Evolutionary conservation across 2,888 invertebrate species (phyloP), one percentile per base, ranked within the genome.

Genomic region (Tinea semifulvella): DNA sequence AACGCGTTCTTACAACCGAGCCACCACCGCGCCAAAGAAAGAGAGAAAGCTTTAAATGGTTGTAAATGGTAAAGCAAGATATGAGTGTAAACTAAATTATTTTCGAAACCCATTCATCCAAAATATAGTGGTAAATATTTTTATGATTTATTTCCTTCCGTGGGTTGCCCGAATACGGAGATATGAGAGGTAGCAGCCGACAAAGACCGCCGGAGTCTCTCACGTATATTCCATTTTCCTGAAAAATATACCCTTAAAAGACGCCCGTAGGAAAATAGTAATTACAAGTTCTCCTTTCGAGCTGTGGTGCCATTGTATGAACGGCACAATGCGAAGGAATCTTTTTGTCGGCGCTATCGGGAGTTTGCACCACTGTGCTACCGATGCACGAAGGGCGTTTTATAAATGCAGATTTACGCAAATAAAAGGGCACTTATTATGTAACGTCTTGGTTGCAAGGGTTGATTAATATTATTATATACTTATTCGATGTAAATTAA

Each of bases 261-360:
- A 28, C 63, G 63, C 60, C 22, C 60, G 65, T 67, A 70, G 77
- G 75, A 75, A 76, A 76, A 74, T 75, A 74, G 79, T 80, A 80
- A 80, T 80, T 80, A 79, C 76, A 80, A 77, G 68, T 74, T 71
- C 68, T 58, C 61, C 60, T 64, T 64, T 65, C 69, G 60, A 58
- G 60, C 53, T 55, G 54, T 60, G 61, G 60, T 53, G 58, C 65
- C 57, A 76, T 79, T 79, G 80, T 80, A 66, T 58, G 50, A 48
- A 50, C 52, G 48, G 56, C 67, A 79, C 80, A 80, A 80, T 79
- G 68, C 64, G 54, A 60, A 59, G 73, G 76, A 76, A 76, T 73
- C 77, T 80, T 79, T 80, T 79, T 80, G 80, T 80, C 69, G 68
- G 57, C 61, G 64, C 63, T 79, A 79, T 79, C 80, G 70, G 65